These are phyloP conservation scores for Mesaphorura yosii DNA, from an alignment of 1,140 invertebrate species.

Conservation along the genomic window DNA sequence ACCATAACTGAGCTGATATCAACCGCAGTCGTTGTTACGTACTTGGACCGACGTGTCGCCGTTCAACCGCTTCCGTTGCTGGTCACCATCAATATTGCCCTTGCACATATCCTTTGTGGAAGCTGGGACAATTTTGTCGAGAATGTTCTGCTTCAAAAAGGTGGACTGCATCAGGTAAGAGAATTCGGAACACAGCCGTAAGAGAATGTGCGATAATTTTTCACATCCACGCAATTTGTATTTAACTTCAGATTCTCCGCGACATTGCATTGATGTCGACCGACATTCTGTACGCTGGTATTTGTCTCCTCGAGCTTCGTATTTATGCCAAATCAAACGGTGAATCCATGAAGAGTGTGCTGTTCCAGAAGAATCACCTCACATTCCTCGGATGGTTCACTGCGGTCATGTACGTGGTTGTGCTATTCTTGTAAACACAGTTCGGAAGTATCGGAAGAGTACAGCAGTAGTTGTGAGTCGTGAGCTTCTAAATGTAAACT, in stretches of 20 bases:
- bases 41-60: conserved; percentile 42
- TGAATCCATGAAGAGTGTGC: no score
- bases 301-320: conserved; percentile 17
- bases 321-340: conserved; percentile 11
- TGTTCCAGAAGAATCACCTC: no score
- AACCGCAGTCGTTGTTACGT: conserved; percentile 43
- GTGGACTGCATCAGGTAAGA: conserved; percentile 44
- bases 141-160: conserved; percentile 57
- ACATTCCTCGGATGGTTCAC: no score
- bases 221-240: background rate
- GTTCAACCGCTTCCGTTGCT: conserved; percentile 51
- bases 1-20: conserved; percentile 59
- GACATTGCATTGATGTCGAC: conserved; percentile 25
- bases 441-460: no score
- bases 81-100: conserved; percentile 51
- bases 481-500: no score
- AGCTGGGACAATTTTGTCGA: conserved; percentile 62
- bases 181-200: background rate
- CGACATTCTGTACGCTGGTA: conserved; percentile 15
- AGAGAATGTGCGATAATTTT: background rate
- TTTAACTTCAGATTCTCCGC: conserved; percentile 10
- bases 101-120: conserved; percentile 58
- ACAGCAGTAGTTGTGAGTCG: no score
- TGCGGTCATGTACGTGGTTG: no score
- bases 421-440: no score